phyloP scores from a whole-genome alignment of 2,888 invertebrate genomes.

The Epistrophe eligans region DNA sequence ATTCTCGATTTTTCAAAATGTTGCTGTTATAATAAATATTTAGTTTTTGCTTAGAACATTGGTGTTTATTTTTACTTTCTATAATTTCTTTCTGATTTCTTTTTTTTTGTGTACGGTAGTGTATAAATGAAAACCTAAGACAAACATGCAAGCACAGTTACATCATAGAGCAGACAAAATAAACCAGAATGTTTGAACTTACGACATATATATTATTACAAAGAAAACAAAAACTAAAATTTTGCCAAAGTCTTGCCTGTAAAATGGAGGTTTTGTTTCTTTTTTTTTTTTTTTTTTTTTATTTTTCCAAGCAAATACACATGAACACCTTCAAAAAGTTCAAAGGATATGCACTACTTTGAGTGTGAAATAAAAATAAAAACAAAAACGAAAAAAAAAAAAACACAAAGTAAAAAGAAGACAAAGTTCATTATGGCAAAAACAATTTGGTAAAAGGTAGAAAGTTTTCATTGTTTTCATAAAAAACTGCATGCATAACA shows the following conservation, averaged over 20 bases:
- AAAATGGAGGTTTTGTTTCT: too few species aligned
- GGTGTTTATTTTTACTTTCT: too few species aligned
- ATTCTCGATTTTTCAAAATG: too few species aligned
- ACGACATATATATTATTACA: too few species aligned
- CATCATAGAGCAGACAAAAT: too few species aligned
- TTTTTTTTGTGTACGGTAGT: too few species aligned
- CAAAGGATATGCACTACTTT: constrained; percentile 14
- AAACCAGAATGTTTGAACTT: too few species aligned
- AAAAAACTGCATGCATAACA: not conserved
- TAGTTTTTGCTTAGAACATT: too few species aligned
- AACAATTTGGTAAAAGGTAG: not conserved
- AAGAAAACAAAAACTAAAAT: not conserved
- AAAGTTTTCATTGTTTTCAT: constrained; percentile 5
- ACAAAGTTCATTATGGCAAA: constrained; percentile 16
- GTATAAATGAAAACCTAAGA: too few species aligned
- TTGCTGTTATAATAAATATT: too few species aligned
- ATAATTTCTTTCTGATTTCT: too few species aligned
- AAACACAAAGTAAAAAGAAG: constrained; percentile 9
- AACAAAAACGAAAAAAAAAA: not conserved
- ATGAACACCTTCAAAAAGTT: constrained; percentile 16
- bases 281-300: not conserved
- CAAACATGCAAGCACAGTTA: too few species aligned
- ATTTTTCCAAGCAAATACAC: constrained; percentile 14
- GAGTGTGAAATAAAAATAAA: not conserved
- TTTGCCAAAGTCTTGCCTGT: not conserved